A percentile compares a stretch with the other conserved stretches of the same genome.
phyloP scores from a whole-genome alignment of 2,113 vertebrate species.

The Eptesicus fuscus region DNA sequence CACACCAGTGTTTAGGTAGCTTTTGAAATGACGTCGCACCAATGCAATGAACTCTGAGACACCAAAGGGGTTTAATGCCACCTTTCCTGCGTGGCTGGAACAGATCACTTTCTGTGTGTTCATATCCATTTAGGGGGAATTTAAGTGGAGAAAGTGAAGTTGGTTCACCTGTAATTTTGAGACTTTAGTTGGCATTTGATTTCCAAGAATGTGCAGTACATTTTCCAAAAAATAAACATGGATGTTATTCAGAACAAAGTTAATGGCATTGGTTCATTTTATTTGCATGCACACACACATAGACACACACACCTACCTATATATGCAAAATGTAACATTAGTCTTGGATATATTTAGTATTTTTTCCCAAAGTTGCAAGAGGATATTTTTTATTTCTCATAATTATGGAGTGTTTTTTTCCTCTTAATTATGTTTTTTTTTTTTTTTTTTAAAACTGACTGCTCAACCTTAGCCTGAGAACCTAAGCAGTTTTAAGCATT shows the following conservation, averaged over 20 bases:
- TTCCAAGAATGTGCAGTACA: conserved; percentile 1
- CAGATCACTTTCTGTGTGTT: not conserved
- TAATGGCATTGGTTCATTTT: not conserved
- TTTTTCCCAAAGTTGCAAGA: conserved; percentile 18
- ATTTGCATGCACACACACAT: not conserved
- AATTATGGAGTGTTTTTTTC: not conserved
- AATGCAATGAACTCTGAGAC: not conserved
- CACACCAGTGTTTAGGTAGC: not conserved
- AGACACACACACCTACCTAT: not conserved
- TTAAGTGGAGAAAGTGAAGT: conserved; percentile 3
- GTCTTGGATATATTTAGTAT: not conserved
- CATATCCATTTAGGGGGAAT: not conserved
- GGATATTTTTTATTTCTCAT: not conserved
- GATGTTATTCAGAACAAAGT: conserved; percentile 24
- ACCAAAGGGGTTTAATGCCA: not conserved
- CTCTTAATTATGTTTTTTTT: not conserved
- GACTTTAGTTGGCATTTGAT: not conserved
- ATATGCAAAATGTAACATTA: not conserved
- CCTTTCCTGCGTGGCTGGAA: not conserved
- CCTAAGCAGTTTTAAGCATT: not conserved
- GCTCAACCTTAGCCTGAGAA: not conserved
- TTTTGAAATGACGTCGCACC: not conserved
- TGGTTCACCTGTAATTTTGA: not conserved
- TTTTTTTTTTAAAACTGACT: conserved; percentile 21
- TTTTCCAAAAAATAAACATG: conserved; percentile 17